These are phyloP conservation scores for Synaphobranchus kaupii DNA, from an alignment of 2,797 vertebrate species.

Conservation along the genomic window DNA sequence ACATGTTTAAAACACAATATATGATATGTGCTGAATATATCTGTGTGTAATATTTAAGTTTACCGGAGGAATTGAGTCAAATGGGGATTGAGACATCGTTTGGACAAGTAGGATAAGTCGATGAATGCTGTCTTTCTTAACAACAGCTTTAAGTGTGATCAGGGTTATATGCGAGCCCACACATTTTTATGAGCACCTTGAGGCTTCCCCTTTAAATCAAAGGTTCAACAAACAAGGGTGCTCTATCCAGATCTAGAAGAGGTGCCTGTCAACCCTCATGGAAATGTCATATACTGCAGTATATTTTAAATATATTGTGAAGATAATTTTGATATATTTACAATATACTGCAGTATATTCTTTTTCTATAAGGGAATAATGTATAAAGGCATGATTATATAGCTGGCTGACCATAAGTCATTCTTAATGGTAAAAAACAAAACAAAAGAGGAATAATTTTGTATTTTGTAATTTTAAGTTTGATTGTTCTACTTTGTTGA, in stretches of 20 bases:
- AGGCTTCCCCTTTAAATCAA: conserved; percentile 48
- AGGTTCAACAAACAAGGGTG: conserved; percentile 65
- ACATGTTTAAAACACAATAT: neutral
- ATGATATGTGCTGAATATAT: conserved; percentile 6
- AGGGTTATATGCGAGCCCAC: conserved; percentile 28
- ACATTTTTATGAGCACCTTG: conserved; percentile 37
- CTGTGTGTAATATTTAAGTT: neutral
- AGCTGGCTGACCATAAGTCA: conserved; percentile 70
- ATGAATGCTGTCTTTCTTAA: conserved; percentile 19
- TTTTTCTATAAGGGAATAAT: too few species aligned
- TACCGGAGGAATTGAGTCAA: neutral
- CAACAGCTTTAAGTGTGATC: neutral
- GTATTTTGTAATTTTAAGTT: conserved; percentile 45
- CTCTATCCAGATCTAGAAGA: conserved; percentile 61
- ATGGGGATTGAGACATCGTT: conserved; percentile 10
- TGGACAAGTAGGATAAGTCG: neutral
- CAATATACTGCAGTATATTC: too few species aligned
- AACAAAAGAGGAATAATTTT: conserved; percentile 41
- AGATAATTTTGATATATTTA: too few species aligned
- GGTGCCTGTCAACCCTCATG: conserved; percentile 80
- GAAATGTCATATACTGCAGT: too few species aligned
- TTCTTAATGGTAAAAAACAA: conserved; percentile 53
- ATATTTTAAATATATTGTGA: too few species aligned
- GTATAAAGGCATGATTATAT: conserved; percentile 72
- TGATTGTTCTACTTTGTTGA: conserved; percentile 69